Evolutionary conservation across 2,888 invertebrate genomes (phyloP).

Genomic region (Cetonia aurata): DNA sequence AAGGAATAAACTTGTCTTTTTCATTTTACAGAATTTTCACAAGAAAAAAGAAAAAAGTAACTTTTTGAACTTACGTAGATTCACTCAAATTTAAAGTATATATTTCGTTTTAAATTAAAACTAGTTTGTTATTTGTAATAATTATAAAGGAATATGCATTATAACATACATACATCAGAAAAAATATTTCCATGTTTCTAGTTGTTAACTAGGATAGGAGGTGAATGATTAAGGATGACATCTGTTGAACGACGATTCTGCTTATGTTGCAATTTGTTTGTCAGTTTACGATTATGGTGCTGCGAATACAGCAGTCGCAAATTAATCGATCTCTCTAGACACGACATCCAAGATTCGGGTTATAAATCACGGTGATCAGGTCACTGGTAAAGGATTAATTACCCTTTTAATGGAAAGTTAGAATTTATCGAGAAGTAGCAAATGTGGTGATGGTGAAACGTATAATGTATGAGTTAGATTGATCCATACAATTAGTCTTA

Average conservation of each 20-base stretch:
- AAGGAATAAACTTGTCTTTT: too few species aligned
- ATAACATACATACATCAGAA: too few species aligned
- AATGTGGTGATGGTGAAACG: constrained; percentile 1
- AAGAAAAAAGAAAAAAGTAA: too few species aligned
- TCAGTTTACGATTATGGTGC: constrained; percentile 18
- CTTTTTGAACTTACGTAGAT: too few species aligned
- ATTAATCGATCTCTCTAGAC: constrained; percentile 23
- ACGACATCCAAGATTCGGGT: constrained; percentile 13
- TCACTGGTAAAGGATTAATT: constrained; percentile 30
- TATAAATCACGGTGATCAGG: constrained; percentile 30
- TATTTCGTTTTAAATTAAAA: too few species aligned
- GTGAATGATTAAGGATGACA: not conserved
- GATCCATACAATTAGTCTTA: too few species aligned
- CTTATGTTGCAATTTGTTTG: constrained; percentile 10
- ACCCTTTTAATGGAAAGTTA: constrained; percentile 21
- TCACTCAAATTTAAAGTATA: too few species aligned
- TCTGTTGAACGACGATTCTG: not conserved
- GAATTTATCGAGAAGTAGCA: constrained; percentile 8
- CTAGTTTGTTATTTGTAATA: too few species aligned
- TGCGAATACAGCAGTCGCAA: constrained; percentile 16
- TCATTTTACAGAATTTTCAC: too few species aligned
- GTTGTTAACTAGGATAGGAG: not conserved
- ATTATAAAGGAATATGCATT: too few species aligned
- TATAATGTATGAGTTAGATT: constrained; percentile 7
- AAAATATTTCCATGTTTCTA: too few species aligned